Evolutionary conservation across 2,888 invertebrate species (phyloP).

Genomic region (Hofmannophila pseudospretella): DNA sequence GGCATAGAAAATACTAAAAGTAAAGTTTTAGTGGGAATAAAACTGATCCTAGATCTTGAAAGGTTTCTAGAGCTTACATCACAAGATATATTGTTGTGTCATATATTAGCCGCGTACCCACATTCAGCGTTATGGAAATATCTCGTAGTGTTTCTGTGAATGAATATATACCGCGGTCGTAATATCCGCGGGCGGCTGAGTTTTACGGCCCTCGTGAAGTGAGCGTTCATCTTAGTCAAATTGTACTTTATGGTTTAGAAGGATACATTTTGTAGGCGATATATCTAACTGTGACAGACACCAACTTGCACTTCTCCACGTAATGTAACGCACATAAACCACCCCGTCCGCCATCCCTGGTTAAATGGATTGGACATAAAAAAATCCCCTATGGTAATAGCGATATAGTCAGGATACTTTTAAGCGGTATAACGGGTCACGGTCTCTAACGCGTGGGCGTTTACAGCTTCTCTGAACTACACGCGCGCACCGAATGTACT

Average conservation of each 20-base stretch:
- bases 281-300: constrained; percentile 23
- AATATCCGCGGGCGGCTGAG: constrained; percentile 24
- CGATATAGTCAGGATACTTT: constrained; percentile 23
- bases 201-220: constrained; percentile 40
- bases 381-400: constrained; percentile 20
- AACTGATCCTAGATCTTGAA: too few species aligned
- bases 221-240: constrained; percentile 45
- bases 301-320: constrained; percentile 16
- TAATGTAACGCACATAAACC: constrained; percentile 13
- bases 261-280: constrained; percentile 31
- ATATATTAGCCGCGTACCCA: constrained; percentile 1
- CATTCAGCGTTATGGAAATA: constrained; percentile 29
- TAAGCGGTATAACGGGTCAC: constrained; percentile 27
- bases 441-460: constrained; percentile 31
- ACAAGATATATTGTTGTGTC: too few species aligned
- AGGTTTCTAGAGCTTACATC: too few species aligned
- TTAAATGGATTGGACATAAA: constrained; percentile 34
- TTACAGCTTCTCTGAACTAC: constrained; percentile 43
- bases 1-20: too few species aligned
- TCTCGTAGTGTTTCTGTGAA: constrained; percentile 31
- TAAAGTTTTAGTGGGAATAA: too few species aligned
- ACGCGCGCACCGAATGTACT: constrained; percentile 21
- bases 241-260: constrained; percentile 40
- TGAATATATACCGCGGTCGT: constrained; percentile 35
- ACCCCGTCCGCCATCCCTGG: constrained; percentile 10